phyloP scores from a whole-genome alignment of 1,140 invertebrate genomes.

The Marisa cornuarietis region DNA sequence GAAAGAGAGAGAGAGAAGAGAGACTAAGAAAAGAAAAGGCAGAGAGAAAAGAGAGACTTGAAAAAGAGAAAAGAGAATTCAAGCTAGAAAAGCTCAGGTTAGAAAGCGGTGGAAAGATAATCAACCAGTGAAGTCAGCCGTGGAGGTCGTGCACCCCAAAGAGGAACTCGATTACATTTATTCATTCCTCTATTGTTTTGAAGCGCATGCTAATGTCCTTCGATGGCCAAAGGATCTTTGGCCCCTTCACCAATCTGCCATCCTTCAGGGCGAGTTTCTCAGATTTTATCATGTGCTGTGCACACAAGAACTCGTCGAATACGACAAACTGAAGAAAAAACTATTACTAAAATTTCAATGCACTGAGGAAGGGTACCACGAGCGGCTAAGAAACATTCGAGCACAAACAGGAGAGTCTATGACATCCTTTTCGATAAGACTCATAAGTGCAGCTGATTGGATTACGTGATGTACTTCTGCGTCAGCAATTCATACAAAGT shows the following conservation, averaged over 20 bases:
- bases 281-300: not conserved
- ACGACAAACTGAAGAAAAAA: not conserved
- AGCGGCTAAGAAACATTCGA: not conserved
- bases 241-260: not conserved
- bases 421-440: not conserved
- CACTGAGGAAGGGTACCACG: not conserved
- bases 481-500: not conserved
- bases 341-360: not conserved
- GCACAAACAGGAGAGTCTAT: not conserved
- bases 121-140: too few relatives aligned
- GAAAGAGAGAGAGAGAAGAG: too few relatives aligned
- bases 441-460: not conserved
- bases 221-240: not conserved
- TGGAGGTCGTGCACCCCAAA: not conserved
- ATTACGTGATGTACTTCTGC: not conserved
- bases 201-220: not conserved
- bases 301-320: not conserved
- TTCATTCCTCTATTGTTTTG: constrained; percentile 3
- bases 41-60: too few relatives aligned
- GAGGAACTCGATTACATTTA: constrained; percentile 7
- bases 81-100: too few relatives aligned
- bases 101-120: too few relatives aligned
- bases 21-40: too few relatives aligned
- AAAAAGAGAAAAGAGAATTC: too few relatives aligned
- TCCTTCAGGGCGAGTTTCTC: not conserved